These are phyloP conservation scores for Scomberomorus guttatus DNA, from an alignment of 2,797 vertebrate genomes.

Conservation along the genomic window DNA sequence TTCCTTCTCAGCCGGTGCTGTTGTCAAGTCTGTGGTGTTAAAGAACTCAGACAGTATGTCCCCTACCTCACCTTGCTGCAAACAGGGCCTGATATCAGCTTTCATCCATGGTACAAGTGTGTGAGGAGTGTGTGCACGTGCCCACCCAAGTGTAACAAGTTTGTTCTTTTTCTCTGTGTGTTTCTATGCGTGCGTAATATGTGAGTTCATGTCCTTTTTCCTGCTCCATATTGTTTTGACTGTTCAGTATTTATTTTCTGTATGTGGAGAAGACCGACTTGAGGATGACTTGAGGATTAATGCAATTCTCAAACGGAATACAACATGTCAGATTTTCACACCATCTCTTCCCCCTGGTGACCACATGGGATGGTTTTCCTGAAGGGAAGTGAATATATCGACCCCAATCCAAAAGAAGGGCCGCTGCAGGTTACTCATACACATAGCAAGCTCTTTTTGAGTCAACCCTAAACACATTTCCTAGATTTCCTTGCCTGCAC, in stretches of 20 bases:
- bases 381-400: conserved; percentile 47
- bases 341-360: conserved; percentile 52
- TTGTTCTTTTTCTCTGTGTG: conserved; percentile 31
- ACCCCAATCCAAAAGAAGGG: conserved; percentile 21
- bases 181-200: conserved; percentile 2
- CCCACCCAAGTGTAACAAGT: conserved; percentile 43
- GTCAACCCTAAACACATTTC: not conserved
- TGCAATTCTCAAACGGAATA: conserved; percentile 76
- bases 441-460: not conserved
- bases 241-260: conserved; percentile 67
- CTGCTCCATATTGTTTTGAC: conserved; percentile 24
- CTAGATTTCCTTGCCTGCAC: not conserved
- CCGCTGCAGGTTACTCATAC: conserved; percentile 20
- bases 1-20: conserved; percentile 74
- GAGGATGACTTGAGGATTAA: conserved; percentile 72
- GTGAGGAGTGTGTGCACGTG: conserved; percentile 38
- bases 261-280: conserved; percentile 48
- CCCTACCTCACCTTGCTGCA: conserved; percentile 82
- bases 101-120: conserved; percentile 67
- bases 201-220: not conserved
- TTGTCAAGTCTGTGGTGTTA: conserved; percentile 80
- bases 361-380: conserved; percentile 50
- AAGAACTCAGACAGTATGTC: conserved; percentile 80
- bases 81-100: conserved; percentile 76
- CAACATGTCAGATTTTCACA: conserved; percentile 75